Evolutionary conservation across 2,888 invertebrate genomes (phyloP), one percentile per base, ranked within the genome.

Genomic region (Mythimna albipuncta): DNA sequence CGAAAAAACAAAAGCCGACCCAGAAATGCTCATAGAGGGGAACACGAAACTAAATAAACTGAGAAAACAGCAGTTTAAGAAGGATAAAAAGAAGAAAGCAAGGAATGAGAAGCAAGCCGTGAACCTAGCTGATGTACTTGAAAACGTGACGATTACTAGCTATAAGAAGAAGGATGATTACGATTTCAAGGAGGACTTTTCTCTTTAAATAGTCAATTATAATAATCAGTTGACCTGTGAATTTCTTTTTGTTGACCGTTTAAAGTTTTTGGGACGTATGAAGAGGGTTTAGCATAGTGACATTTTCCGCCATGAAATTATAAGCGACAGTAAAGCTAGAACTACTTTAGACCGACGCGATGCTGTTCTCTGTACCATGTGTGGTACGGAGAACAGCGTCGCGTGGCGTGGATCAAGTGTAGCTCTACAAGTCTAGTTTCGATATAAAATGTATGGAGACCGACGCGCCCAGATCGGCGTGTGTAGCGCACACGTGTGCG

Each of bases 21-120:
- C 98, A 0, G 96, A 97, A 89, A 97, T 97, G 96, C 94, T 96
- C 64, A 90, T 98, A 66, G 98, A 98, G 91, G 98, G 98, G 77
- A 98, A 98, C 90, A 93, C 96, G 0, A 96, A 94, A 83, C 91
- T 89, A 47, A 96, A 96, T 72, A 92, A 95, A 85, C 54, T 95
- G 50, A 93, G 93, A 38, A 96, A 96, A 88, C 92, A 91, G 77
- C 97, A 97, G 79, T 97, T 97, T 77, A 98, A 98, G 86, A 98
- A 97, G 80, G 96, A 97, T 73, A 96, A 96, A 69, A 97, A 97
- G 90, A 96, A 96, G 75, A 95, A 92, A 74, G 92, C 93, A 0
- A 93, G 88, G 57, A 91, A 91, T 73, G 98, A 98, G 76, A 98
- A 97, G 90, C 96, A 97, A 83, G 97, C 98, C 0, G 90, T 96